Evolutionary conservation across 2,888 invertebrate genomes (phyloP).

Genomic region (Zelleria hepariella): DNA sequence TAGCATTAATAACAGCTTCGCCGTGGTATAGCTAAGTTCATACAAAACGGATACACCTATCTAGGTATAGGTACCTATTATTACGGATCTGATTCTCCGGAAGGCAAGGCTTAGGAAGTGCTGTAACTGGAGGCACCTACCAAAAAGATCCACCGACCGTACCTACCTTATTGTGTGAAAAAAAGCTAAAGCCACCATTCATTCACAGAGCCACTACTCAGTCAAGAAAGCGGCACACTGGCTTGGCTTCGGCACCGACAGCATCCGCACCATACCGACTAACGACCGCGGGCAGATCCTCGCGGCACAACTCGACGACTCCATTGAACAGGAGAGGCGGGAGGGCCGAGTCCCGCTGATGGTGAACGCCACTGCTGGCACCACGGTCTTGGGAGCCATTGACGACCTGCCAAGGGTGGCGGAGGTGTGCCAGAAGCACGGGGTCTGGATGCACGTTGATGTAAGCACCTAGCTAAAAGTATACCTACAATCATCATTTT

Average conservation of each 20-base stretch:
- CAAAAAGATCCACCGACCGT: no score
- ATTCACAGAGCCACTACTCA: slow-evolving; percentile 88
- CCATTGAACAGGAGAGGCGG: slow-evolving; percentile 47
- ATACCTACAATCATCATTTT: no score
- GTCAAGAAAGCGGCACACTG: slow-evolving; percentile 85
- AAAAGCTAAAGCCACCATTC: no score
- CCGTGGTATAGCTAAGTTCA: no score
- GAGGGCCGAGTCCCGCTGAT: slow-evolving; percentile 70
- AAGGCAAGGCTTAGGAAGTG: no score
- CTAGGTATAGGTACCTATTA: no score
- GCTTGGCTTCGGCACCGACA: slow-evolving; percentile 87
- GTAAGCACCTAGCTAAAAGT: no score
- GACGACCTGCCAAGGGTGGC: slow-evolving; percentile 80
- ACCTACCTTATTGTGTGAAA: no score
- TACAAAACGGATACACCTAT: no score
- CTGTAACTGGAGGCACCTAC: no score
- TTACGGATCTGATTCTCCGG: no score
- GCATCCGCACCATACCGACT: slow-evolving; percentile 75
- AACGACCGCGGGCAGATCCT: slow-evolving; percentile 79
- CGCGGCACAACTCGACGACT: slow-evolving; percentile 69
- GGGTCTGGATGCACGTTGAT: slow-evolving; percentile 88
- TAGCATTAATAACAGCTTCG: no score
- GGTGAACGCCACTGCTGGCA: slow-evolving; percentile 84
- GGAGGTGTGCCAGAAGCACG: slow-evolving; percentile 76
- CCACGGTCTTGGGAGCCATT: slow-evolving; percentile 87